A percentile compares a stretch with the other conserved stretches of the same genome.
phyloP scores from a whole-genome alignment of 1,140 invertebrate species.

The Nasonia vitripennis region DNA sequence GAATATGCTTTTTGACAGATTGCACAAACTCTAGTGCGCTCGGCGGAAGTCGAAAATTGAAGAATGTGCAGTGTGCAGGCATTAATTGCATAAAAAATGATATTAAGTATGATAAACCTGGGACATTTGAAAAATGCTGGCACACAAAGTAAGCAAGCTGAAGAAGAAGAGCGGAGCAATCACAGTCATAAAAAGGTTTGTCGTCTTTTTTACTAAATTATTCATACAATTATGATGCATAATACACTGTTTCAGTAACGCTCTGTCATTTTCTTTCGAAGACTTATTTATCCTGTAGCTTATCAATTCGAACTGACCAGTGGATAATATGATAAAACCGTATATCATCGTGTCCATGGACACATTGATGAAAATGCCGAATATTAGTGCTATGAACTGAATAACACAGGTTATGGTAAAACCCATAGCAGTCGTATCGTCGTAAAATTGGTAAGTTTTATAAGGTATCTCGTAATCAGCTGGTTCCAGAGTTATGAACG shows the following conservation, averaged over 20 bases:
- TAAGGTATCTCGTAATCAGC: neutral
- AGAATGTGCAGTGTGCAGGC: no score
- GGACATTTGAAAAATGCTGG: slow-evolving; percentile 60
- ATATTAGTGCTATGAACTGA: neutral
- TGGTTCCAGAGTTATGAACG: neutral
- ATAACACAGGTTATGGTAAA: slow-evolving; percentile 4
- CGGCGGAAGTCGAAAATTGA: no score
- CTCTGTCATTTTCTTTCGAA: neutral
- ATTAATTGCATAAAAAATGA: neutral
- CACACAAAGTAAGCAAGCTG: slow-evolving; percentile 61
- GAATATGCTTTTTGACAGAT: no score
- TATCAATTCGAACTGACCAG: slow-evolving; percentile 60
- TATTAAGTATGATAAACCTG: slow-evolving; percentile 49
- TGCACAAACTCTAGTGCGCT: no score
- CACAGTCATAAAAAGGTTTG: slow-evolving; percentile 57
- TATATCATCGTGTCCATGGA: slow-evolving; percentile 59
- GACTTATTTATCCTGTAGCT: slow-evolving; percentile 54
- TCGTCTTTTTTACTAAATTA: slow-evolving; percentile 13
- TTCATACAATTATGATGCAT: neutral
- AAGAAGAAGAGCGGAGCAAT: slow-evolving; percentile 58
- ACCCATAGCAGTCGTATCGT: neutral
- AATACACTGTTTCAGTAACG: neutral
- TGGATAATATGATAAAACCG: slow-evolving; percentile 57
- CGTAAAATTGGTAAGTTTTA: slow-evolving; percentile 30
- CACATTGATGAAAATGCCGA: slow-evolving; percentile 57